Conservation (phyloP, 2,113 vertebrate species). For the Syrmaticus mikado region DNA sequence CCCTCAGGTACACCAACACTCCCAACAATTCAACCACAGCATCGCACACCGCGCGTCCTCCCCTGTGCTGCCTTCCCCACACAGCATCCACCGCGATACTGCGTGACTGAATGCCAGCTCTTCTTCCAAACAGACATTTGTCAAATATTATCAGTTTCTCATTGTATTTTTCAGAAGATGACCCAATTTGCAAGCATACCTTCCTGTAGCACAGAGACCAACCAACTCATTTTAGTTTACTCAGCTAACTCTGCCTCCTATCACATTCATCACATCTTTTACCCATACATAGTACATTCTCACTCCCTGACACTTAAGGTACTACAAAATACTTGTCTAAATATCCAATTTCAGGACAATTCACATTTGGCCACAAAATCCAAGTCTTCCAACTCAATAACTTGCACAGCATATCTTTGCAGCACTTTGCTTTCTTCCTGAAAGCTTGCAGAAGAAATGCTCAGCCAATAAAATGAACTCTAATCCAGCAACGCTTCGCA, state of each 20-base stretch:
- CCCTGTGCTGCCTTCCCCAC: not conserved
- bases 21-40: not conserved
- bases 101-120: not conserved
- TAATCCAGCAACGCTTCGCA: not conserved
- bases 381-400: not conserved
- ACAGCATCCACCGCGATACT: not conserved
- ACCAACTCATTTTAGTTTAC: not conserved
- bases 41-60: not conserved
- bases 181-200: not conserved
- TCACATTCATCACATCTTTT: not conserved
- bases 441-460: not conserved
- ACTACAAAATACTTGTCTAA: not conserved
- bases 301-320: not conserved
- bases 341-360: not conserved
- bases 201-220: not conserved
- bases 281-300: not conserved
- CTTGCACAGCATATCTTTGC: accelerated
- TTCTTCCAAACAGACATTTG: not conserved
- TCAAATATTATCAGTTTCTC: not conserved
- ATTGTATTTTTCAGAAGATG: not conserved
- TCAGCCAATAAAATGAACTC: not conserved
- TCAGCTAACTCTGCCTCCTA: not conserved
- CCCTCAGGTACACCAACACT: not conserved
- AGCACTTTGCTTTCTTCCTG: not conserved
- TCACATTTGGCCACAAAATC: not conserved